phyloP scores from a whole-genome alignment of 2,797 vertebrate species.

The Notolepis coatsorum region DNA sequence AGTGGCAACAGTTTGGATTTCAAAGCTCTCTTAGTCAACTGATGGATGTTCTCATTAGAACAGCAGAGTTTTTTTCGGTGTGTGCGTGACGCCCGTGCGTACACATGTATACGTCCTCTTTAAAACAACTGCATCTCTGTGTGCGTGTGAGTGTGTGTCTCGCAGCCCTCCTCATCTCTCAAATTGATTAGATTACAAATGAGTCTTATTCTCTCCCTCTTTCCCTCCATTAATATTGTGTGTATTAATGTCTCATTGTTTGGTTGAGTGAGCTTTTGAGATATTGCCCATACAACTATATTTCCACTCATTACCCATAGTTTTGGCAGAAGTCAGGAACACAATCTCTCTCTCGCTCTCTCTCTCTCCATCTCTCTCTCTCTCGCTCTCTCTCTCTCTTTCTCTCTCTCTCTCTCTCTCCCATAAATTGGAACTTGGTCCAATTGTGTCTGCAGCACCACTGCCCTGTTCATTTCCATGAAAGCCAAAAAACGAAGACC shows the following conservation, averaged over 20 bases:
- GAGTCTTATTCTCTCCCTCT: constrained; percentile 25
- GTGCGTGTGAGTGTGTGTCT: constrained; percentile 14
- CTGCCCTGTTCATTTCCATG: constrained; percentile 20
- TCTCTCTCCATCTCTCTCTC: no score
- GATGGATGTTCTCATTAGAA: constrained; percentile 69
- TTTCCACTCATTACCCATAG: constrained; percentile 51
- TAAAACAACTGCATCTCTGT: constrained; percentile 27
- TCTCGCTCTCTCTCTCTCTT: no score
- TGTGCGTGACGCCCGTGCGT: no score
- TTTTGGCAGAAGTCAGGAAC: constrained; percentile 27
- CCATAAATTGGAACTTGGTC: constrained; percentile 7
- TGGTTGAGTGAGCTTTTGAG: constrained; percentile 56
- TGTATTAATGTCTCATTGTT: constrained; percentile 53
- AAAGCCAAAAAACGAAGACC: not conserved
- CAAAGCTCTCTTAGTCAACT: constrained; percentile 54
- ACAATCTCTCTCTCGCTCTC: no score
- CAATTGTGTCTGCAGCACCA: constrained; percentile 2
- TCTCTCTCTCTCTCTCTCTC: no score
- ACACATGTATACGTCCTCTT: no score
- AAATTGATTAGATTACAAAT: constrained; percentile 63
- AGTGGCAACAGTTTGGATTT: constrained; percentile 55
- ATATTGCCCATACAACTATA: constrained; percentile 46
- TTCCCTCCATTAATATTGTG: constrained; percentile 50
- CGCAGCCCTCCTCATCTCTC: constrained; percentile 26
- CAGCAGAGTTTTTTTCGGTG: constrained; percentile 13